Evolutionary conservation across 2,113 vertebrate genomes (phyloP).

Genomic region (Albula goreensis): DNA sequence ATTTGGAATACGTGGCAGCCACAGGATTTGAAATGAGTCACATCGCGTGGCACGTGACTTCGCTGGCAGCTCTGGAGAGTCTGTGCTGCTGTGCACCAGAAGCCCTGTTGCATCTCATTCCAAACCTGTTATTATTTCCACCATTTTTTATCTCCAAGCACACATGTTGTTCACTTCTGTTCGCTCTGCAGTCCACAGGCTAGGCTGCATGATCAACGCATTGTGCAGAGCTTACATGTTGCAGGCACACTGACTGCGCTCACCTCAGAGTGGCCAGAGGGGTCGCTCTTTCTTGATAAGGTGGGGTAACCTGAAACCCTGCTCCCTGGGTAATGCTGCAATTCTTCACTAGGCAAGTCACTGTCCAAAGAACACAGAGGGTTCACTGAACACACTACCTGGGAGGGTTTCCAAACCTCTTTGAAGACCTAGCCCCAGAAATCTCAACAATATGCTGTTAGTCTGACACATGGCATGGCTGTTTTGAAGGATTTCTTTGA

Average conservation of each 20-base stretch:
- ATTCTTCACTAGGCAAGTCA: no score
- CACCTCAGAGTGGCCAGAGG: not conserved
- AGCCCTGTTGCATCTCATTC: not conserved
- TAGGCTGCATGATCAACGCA: not conserved
- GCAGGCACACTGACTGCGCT: not conserved
- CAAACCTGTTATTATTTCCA: not conserved
- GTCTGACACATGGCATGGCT: not conserved
- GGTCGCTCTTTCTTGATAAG: not conserved
- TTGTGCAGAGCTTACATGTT: not conserved
- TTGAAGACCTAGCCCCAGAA: not conserved
- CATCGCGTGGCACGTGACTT: not conserved
- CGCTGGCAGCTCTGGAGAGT: not conserved
- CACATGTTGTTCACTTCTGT: not conserved
- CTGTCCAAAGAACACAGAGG: no score
- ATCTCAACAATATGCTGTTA: not conserved
- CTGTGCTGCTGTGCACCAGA: no score
- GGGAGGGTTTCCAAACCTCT: not conserved
- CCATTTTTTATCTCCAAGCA: not conserved
- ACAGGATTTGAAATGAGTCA: not conserved
- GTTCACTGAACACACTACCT: no score
- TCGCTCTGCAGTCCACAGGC: not conserved
- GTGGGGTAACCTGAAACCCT: not conserved
- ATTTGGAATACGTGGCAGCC: not conserved
- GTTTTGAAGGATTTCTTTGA: not conserved
- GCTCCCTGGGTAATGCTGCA: not conserved